Conservation (phyloP, 2,888 invertebrate genomes). For the Pimpla rufipes region DNA sequence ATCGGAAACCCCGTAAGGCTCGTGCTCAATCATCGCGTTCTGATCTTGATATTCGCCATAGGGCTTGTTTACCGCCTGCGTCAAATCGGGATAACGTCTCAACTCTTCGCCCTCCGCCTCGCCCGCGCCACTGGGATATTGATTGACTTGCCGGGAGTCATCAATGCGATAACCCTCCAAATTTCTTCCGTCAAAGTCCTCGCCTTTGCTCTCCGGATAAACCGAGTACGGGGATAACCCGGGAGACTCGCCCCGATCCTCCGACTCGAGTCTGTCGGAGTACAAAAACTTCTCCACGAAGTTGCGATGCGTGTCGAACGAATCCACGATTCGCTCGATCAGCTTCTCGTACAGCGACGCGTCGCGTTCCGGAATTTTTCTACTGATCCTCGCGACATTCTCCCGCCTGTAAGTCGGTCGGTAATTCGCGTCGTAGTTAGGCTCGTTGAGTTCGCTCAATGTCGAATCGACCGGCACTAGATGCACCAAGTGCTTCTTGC, state of each 20-base stretch:
- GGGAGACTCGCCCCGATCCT: not conserved
- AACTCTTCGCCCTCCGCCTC: conserved; percentile 46
- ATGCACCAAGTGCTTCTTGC: conserved; percentile 78
- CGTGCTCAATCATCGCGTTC: conserved; percentile 52
- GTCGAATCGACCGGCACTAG: conserved; percentile 71
- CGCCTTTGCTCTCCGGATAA: conserved; percentile 6
- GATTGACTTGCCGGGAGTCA: not conserved
- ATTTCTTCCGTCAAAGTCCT: conserved; percentile 27
- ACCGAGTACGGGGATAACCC: conserved; percentile 11
- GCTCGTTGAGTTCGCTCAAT: not conserved
- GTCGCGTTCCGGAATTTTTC: conserved; percentile 30
- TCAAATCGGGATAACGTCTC: conserved; percentile 41
- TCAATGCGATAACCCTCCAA: conserved; percentile 18
- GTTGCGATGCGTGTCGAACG: conserved; percentile 73
- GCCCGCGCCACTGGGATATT: conserved; percentile 25
- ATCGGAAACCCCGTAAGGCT: conserved; percentile 39
- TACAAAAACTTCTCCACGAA: conserved; percentile 75
- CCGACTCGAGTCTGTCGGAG: conserved; percentile 50
- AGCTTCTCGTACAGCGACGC: conserved; percentile 69
- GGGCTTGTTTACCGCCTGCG: conserved; percentile 52
- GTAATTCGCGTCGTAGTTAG: conserved; percentile 4
- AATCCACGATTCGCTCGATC: conserved; percentile 72
- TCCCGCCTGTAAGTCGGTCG: conserved; percentile 18
- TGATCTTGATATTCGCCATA: conserved; percentile 53
- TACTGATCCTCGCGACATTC: conserved; percentile 47